Evolutionary conservation across 2,797 vertebrate species (phyloP).

Genomic region (Fistularia tabacaria): DNA sequence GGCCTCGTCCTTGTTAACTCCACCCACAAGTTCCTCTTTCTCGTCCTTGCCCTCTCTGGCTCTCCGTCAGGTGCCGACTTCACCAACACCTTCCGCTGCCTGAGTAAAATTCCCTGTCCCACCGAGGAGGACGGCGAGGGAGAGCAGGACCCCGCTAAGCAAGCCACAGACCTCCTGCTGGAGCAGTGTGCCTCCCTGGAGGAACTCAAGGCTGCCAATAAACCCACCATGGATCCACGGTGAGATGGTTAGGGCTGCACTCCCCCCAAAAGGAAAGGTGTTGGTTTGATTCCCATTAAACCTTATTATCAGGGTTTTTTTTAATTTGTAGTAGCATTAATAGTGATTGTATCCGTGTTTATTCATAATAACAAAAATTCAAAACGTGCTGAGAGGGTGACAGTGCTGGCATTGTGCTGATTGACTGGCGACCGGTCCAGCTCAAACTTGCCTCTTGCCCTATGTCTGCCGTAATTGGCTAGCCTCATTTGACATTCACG

Average conservation of each 20-base stretch:
- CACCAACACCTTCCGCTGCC: constrained; percentile 87
- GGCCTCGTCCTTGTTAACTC: neutral
- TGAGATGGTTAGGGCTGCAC: constrained; percentile 48
- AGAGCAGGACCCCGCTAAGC: constrained; percentile 45
- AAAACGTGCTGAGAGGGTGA: too few relatives aligned
- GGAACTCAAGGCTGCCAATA: constrained; percentile 85
- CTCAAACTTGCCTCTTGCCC: too few relatives aligned
- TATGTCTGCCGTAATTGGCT: too few relatives aligned
- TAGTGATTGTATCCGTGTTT: too few relatives aligned
- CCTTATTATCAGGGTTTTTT: neutral
- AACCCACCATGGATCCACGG: constrained; percentile 92
- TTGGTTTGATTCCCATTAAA: neutral
- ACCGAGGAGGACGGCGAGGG: constrained; percentile 39
- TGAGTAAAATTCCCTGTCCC: constrained; percentile 80
- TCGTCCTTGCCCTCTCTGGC: neutral
- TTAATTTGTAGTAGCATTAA: neutral
- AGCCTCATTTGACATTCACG: too few relatives aligned
- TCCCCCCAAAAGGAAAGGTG: neutral
- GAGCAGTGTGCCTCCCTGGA: constrained; percentile 87
- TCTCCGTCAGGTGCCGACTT: constrained; percentile 84
- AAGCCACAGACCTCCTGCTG: constrained; percentile 73
- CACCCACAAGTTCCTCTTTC: neutral
- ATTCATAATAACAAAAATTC: too few relatives aligned
- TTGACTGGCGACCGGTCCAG: too few relatives aligned
- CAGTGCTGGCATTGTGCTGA: too few relatives aligned